Base-by-base conservation (phyloP, 1,140 invertebrate genomes). In the Protaetia brevitarsis region DNA sequence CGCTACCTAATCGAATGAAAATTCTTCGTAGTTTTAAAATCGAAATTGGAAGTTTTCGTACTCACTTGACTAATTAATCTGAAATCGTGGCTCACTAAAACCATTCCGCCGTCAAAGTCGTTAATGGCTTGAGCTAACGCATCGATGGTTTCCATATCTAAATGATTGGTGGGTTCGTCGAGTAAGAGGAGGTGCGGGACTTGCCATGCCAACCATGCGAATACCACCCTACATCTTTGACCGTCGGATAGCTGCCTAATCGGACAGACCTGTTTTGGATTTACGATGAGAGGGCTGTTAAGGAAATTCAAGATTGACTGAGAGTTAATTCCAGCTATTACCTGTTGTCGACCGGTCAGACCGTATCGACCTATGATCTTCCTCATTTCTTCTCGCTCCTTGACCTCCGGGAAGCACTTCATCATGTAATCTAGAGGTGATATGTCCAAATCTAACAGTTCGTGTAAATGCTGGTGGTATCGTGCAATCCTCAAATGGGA, bases 81-180 rank as follows among this genome's bases (percentile, higher is more conserved):
- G 82, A 98, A 98, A 83, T 98, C 96, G 88, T 98, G 96, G 81
- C 92, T 95, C 69, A 98, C 96, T 0, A 98, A 85, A 26, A 99
- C 94, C 88, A 99, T 91, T 68, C 97, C 98, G 29, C 98, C 98
- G 73, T 97, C 93, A 78, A 98, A 99, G 71, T 97, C 93, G 76
- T 97, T 97, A 62, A 99, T 92, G 16, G 97, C 98, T 68, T 99
- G 96, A 7, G 95, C 98, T 6, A 99, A 82, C 0, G 97, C 93
- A 81, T 99, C 98, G 68, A 99, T 99, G 0, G 96, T 98, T 82
- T 99, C 97, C 89, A 99, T 98, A 76, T 99, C 97, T 78, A 99
- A 87, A 78, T 99, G 97, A 87, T 99, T 99, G 21, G 97, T 99
- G 71, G 97, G 97, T 87, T 99, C 97, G 80, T 99, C 97, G 26